These are phyloP conservation scores for Callyntrura guangdongensis DNA, from an alignment of 2,888 invertebrate species.

Conservation along the genomic window DNA sequence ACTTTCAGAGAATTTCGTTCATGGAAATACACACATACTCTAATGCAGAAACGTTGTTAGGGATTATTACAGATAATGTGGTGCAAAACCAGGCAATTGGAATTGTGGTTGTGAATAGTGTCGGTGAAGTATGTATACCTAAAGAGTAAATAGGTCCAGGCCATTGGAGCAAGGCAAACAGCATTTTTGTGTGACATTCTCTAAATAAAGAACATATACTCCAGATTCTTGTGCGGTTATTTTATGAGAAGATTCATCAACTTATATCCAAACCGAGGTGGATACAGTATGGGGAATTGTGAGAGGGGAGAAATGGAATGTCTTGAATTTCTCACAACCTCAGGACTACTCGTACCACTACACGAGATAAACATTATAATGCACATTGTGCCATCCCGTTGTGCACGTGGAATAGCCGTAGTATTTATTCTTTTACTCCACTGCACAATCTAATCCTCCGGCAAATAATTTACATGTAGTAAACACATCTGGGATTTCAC, in stretches of 20 bases:
- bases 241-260: slow-evolving; percentile 25
- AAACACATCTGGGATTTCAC: slow-evolving; percentile 50
- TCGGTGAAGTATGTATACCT: no score
- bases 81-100: no score
- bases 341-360: not conserved
- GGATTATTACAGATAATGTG: no score
- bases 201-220: not conserved
- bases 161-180: slow-evolving; percentile 3
- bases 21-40: no score
- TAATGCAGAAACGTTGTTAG: no score
- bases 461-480: slow-evolving; percentile 54
- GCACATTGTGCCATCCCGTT: not conserved
- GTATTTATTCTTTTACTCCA: slow-evolving; percentile 22
- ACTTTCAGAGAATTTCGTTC: no score
- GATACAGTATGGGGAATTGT: not conserved
- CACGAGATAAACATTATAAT: slow-evolving; percentile 5
- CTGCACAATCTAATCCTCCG: slow-evolving; percentile 52
- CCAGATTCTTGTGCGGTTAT: slow-evolving; percentile 5
- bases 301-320: not conserved
- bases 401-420: slow-evolving; percentile 9
- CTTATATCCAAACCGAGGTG: not conserved
- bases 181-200: not conserved
- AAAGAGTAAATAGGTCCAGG: not conserved
- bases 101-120: no score
- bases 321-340: not conserved